Conservation (phyloP, 2,113 vertebrate genomes). For the Colius striatus region DNA sequence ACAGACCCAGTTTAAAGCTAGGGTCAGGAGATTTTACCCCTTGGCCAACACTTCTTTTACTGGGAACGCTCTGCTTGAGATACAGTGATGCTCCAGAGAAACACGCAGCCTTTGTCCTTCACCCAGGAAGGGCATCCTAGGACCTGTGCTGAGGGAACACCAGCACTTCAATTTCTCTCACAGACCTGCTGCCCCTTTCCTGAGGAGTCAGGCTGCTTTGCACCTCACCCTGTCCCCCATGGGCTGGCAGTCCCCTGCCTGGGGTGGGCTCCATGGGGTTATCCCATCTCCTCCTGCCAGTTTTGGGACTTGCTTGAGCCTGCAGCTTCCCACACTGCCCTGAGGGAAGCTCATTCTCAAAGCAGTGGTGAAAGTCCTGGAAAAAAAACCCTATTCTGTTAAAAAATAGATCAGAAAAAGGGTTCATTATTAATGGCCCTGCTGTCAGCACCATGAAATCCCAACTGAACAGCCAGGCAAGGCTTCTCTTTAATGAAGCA, state of each 20-base stretch:
- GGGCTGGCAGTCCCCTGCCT: not conserved
- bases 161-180: fast-evolving
- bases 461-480: not conserved
- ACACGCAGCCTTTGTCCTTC: not conserved
- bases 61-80: not conserved
- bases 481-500: not conserved
- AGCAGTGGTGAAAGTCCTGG: not conserved
- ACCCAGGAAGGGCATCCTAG: not conserved
- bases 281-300: not conserved
- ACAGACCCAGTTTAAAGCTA: constrained; percentile 6
- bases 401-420: constrained; percentile 21
- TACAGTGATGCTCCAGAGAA: not conserved
- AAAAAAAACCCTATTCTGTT: not conserved
- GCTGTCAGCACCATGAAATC: constrained; percentile 3
- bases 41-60: not conserved
- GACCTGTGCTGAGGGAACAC: not conserved
- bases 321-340: not conserved
- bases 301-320: not conserved
- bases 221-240: not conserved
- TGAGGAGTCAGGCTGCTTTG: not conserved
- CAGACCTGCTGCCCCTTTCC: not conserved
- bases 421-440: not conserved
- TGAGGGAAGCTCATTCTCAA: fast-evolving
- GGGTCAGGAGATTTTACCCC: not conserved
- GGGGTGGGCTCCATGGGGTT: not conserved